Conservation (phyloP, 2,888 invertebrate genomes). For the Scaptodrosophila latifasciaeformis region DNA sequence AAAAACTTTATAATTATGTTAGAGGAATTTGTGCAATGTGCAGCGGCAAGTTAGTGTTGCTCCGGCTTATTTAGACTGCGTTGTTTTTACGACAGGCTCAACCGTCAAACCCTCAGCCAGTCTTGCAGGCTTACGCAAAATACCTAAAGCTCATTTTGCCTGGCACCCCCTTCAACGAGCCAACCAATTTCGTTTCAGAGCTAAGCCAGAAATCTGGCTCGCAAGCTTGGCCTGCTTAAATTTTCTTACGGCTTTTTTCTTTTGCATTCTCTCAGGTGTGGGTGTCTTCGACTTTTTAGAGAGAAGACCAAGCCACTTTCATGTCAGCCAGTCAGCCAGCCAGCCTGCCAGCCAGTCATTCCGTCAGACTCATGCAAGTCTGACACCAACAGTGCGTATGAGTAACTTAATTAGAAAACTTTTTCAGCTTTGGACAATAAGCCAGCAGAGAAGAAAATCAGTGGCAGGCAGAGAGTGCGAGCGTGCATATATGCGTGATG, state of each 20-base stretch:
- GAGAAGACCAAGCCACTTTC: too few species aligned
- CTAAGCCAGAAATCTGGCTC: not conserved
- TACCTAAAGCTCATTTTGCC: conserved; percentile 3
- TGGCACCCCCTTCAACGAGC: too few species aligned
- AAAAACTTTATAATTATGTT: conserved; percentile 68
- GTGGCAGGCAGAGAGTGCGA: too few species aligned
- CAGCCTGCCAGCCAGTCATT: too few species aligned
- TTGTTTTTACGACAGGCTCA: too few species aligned
- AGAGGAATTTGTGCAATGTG: conserved; percentile 48
- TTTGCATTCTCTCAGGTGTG: not conserved
- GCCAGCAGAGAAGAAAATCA: conserved; percentile 1
- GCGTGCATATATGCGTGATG: too few species aligned
- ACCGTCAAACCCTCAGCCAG: too few species aligned
- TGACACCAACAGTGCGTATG: conserved; percentile 61
- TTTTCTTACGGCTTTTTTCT: conserved; percentile 32
- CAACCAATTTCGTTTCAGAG: not conserved
- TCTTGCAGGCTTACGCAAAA: conserved; percentile 20
- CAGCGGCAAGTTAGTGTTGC: conserved; percentile 29
- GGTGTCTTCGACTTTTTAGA: not conserved
- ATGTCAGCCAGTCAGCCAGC: too few species aligned
- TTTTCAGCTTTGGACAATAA: conserved; percentile 21
- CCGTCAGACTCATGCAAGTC: conserved; percentile 62
- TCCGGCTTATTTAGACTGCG: conserved; percentile 33
- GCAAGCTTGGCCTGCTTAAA: conserved; percentile 22
- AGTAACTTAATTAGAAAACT: conserved; percentile 68